A percentile compares a stretch with the other conserved stretches of the same genome.
phyloP scores from a whole-genome alignment of 2,797 vertebrate genomes.

The Syncerus caffer region DNA sequence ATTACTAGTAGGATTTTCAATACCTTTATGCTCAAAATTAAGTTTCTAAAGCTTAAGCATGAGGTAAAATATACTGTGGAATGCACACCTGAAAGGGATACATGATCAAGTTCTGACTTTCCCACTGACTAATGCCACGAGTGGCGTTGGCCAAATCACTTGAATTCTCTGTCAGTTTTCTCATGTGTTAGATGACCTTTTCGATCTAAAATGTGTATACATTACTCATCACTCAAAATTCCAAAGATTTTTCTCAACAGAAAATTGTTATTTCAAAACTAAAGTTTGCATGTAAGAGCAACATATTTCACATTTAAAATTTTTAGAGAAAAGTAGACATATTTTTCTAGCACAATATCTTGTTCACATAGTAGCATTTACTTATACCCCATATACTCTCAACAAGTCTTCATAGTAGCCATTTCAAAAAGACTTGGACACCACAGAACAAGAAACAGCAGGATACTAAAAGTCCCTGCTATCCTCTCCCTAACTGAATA shows the following conservation, averaged over 20 bases:
- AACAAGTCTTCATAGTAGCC: neutral
- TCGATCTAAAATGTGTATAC: neutral
- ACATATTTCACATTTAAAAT: neutral
- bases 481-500: neutral
- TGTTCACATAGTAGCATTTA: neutral
- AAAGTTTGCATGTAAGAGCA: neutral
- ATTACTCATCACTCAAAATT: neutral
- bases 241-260: neutral
- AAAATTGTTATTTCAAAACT: neutral
- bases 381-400: neutral
- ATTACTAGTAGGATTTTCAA: neutral
- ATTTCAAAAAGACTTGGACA: neutral
- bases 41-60: neutral
- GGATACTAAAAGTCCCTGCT: neutral
- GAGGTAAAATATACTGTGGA: neutral
- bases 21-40: neutral
- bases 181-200: neutral
- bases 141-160: neutral
- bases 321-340: neutral
- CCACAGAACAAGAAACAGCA: neutral
- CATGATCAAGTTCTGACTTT: neutral
- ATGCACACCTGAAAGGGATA: neutral
- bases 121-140: neutral
- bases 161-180: neutral
- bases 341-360: neutral